phyloP scores from a whole-genome alignment of 2,797 vertebrate species.

The Micrastur ruficollis region DNA sequence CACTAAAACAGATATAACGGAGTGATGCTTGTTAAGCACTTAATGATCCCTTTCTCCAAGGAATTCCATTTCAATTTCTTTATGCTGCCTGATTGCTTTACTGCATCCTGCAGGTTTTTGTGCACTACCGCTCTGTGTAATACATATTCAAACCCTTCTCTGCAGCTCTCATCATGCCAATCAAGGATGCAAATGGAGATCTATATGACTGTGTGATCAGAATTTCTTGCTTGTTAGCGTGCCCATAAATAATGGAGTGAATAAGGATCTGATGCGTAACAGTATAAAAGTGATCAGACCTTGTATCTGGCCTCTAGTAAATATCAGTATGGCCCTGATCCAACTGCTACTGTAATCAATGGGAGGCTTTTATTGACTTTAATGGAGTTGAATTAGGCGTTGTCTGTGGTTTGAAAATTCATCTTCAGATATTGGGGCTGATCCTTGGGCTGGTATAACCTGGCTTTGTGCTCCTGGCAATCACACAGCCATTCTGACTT shows the following conservation, averaged over 20 bases:
- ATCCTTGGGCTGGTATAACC: not conserved
- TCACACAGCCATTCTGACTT: not conserved
- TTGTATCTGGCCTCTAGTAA: slow-evolving; percentile 46
- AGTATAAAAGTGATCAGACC: slow-evolving; percentile 57
- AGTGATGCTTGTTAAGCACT: slow-evolving; percentile 71
- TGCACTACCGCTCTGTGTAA: slow-evolving; percentile 19
- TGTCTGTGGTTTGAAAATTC: slow-evolving; percentile 1
- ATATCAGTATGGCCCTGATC: not conserved
- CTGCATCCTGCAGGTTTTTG: slow-evolving; percentile 62
- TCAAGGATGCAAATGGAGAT: slow-evolving; percentile 71
- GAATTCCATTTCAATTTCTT: slow-evolving; percentile 65
- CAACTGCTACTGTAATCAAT: not conserved
- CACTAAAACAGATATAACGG: slow-evolving; percentile 60
- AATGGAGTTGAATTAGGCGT: slow-evolving; percentile 18
- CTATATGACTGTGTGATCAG: slow-evolving; percentile 69
- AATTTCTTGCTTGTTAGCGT: slow-evolving; percentile 73
- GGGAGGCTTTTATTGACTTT: slow-evolving; percentile 18
- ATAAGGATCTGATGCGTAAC: slow-evolving; percentile 54
- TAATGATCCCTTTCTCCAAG: slow-evolving; percentile 71
- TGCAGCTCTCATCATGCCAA: slow-evolving; percentile 63
- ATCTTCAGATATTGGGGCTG: not conserved
- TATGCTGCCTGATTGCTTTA: slow-evolving; percentile 67
- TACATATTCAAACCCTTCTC: slow-evolving; percentile 57
- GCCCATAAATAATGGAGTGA: slow-evolving; percentile 62
- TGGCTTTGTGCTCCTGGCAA: not conserved